Percentiles rank a stretch among this genome's conserved stretches.
These are phyloP conservation scores for Asteroscopus sphinx DNA, from an alignment of 2,888 invertebrate species.

Conservation along the genomic window DNA sequence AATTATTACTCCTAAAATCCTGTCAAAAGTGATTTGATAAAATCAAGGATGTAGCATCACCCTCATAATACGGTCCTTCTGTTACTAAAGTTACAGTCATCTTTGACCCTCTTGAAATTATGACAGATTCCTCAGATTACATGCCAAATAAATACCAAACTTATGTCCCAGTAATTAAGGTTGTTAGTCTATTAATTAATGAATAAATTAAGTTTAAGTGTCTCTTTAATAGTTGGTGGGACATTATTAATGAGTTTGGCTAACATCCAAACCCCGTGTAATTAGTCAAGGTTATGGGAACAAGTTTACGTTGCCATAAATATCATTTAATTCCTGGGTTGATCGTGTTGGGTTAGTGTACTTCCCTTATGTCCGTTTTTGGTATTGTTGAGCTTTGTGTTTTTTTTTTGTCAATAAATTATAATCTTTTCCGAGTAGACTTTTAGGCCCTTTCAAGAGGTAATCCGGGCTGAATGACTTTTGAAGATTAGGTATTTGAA, in stretches of 20 bases:
- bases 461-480: no score
- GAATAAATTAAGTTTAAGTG: constrained; percentile 61
- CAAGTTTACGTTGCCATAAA: constrained; percentile 55
- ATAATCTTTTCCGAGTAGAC: no score
- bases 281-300: constrained; percentile 59
- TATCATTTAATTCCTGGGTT: constrained; percentile 47
- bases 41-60: constrained; percentile 1
- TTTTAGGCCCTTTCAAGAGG: no score
- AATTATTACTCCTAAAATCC: no score
- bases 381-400: background rate
- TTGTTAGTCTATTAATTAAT: constrained; percentile 59
- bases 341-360: constrained; percentile 17
- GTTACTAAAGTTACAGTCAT: background rate
- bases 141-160: constrained; percentile 54
- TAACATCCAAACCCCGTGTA: constrained; percentile 58
- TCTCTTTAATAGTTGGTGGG: constrained; percentile 62
- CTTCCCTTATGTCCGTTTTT: constrained; percentile 16
- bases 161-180: constrained; percentile 47
- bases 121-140: constrained; percentile 27
- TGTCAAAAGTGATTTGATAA: no score
- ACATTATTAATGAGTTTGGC: constrained; percentile 65
- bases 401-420: constrained; percentile 11
- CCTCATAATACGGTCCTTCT: constrained; percentile 2
- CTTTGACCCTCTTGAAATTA: constrained; percentile 8
- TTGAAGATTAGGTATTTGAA: no score